Evolutionary conservation across 2,113 vertebrate genomes (phyloP).

Genomic region (Aegithalos caudatus): DNA sequence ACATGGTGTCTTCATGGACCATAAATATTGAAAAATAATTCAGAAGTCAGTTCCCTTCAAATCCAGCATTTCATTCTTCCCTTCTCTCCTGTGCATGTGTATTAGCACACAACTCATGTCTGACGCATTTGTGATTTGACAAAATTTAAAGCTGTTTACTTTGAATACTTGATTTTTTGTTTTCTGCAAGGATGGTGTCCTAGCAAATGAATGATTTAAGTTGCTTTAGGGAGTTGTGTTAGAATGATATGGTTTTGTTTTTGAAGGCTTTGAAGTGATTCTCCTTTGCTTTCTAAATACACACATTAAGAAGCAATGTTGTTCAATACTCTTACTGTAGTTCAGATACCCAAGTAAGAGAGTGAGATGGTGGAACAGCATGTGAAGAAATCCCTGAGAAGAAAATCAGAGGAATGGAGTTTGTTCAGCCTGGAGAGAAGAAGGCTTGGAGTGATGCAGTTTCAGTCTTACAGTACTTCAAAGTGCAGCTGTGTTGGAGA

Average conservation of each 20-base stretch:
- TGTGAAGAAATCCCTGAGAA: neutral
- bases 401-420: neutral
- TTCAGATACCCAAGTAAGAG: neutral
- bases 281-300: neutral
- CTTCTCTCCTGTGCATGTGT: neutral
- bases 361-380: neutral
- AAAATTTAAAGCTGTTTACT: slow-evolving; percentile 46
- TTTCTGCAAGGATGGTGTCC: slow-evolving; percentile 12
- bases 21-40: neutral
- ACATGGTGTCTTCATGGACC: slow-evolving; percentile 41
- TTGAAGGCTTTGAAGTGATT: neutral
- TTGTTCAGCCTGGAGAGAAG: neutral
- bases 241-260: neutral
- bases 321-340: neutral
- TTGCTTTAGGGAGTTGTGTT: neutral
- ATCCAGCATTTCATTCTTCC: neutral
- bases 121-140: neutral
- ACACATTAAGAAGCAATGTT: neutral
- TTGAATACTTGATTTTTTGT: neutral
- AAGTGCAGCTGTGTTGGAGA: neutral
- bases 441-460: neutral
- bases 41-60: neutral
- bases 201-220: slow-evolving; percentile 35
- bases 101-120: neutral
- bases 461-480: neutral